phyloP scores from a whole-genome alignment of 2,113 vertebrate species.

The Clarias gariepinus region DNA sequence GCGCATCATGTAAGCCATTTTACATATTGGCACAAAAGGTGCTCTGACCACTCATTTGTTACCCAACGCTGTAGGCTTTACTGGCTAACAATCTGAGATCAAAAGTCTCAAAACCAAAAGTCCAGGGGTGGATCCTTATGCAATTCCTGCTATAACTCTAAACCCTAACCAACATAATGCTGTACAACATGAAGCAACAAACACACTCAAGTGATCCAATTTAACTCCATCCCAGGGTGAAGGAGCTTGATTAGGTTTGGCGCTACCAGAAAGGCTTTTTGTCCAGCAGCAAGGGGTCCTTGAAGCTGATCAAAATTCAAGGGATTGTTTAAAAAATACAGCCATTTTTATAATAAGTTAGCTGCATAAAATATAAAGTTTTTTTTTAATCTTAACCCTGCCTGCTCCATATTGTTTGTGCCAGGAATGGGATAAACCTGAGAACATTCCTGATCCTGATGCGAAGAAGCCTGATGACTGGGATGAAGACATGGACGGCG shows the following conservation, averaged over 20 bases:
- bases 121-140: background rate
- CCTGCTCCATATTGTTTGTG: background rate
- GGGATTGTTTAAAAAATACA: background rate
- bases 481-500: constrained; percentile 77
- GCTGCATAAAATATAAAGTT: background rate
- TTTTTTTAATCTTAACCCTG: background rate
- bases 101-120: background rate
- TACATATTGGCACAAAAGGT: background rate
- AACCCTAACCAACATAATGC: background rate
- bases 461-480: constrained; percentile 80
- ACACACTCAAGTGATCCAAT: too few species aligned
- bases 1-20: background rate
- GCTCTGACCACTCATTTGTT: background rate
- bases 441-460: constrained; percentile 78
- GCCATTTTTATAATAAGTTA: background rate
- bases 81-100: background rate
- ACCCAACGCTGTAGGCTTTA: background rate
- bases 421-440: constrained; percentile 84
- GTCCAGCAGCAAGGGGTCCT: background rate
- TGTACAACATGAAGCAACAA: background rate
- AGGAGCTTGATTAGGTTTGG: background rate
- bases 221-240: background rate
- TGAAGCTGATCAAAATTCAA: background rate
- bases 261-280: background rate
- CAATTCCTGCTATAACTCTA: background rate